Conservation (phyloP, 1,140 invertebrate genomes). For the Drosophila tropicalis region DNA sequence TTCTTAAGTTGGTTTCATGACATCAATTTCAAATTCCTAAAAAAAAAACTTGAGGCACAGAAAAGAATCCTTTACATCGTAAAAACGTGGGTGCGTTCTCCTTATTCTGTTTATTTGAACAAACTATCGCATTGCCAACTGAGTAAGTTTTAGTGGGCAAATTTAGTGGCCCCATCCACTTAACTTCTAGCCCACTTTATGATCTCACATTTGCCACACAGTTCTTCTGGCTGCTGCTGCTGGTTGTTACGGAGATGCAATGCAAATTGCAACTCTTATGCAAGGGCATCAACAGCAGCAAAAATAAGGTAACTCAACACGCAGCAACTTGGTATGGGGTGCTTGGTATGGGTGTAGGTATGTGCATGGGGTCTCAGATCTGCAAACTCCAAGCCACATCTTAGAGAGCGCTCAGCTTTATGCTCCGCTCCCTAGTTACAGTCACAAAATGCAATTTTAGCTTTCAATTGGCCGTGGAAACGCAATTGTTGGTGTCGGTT, state of each 20-base stretch:
- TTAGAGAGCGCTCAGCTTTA: slow-evolving; percentile 17
- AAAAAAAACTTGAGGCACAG: not conserved
- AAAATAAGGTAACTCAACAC: slow-evolving; percentile 57
- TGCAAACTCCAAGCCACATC: slow-evolving; percentile 22
- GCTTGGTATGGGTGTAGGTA: too few species aligned
- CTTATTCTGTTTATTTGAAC: not conserved
- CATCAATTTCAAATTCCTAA: too few species aligned
- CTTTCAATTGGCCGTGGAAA: slow-evolving; percentile 76
- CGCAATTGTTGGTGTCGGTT: slow-evolving; percentile 40
- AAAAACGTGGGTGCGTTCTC: not conserved
- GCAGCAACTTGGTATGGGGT: slow-evolving; percentile 8
- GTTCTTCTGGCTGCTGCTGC: not conserved
- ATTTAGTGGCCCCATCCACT: slow-evolving; percentile 12
- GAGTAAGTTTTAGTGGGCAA: slow-evolving; percentile 6
- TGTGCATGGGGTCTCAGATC: slow-evolving; percentile 4
- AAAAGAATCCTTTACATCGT: not conserved
- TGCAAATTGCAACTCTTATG: slow-evolving; percentile 66
- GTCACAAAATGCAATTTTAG: slow-evolving; percentile 79
- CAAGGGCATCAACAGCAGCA: slow-evolving; percentile 27
- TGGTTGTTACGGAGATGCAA: slow-evolving; percentile 19
- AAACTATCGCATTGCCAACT: not conserved
- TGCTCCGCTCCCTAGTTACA: slow-evolving; percentile 53
- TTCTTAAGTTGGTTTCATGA: too few species aligned
- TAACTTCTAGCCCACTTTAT: slow-evolving; percentile 11
- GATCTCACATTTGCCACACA: slow-evolving; percentile 16